These are phyloP conservation scores for Nomada goodeniana DNA, from an alignment of 2,888 invertebrate genomes.

Conservation along the genomic window DNA sequence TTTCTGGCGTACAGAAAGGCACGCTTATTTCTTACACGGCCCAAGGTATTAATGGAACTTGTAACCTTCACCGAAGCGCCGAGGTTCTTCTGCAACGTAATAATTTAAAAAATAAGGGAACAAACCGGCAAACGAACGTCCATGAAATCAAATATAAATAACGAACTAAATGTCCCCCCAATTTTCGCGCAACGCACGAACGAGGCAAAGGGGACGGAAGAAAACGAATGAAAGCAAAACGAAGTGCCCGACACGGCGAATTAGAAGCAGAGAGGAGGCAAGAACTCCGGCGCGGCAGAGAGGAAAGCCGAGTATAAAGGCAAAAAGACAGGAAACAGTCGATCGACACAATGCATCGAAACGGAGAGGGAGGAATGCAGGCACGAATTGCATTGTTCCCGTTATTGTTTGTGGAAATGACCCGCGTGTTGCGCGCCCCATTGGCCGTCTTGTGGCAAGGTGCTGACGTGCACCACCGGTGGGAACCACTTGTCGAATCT, in stretches of 20 bases:
- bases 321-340: conserved; percentile 14
- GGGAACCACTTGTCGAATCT: conserved; percentile 83
- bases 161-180: too few species aligned
- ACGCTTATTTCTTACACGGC: too few species aligned
- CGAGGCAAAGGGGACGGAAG: background rate
- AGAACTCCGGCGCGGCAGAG: background rate
- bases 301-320: background rate
- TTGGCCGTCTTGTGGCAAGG: conserved; percentile 61
- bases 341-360: background rate
- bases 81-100: too few species aligned
- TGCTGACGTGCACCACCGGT: conserved; percentile 73
- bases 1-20: too few species aligned
- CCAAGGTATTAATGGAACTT: too few species aligned
- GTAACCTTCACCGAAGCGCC: too few species aligned
- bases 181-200: background rate
- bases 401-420: conserved; percentile 63
- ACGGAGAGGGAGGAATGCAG: conserved; percentile 18
- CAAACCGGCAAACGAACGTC: too few species aligned
- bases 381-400: conserved; percentile 52
- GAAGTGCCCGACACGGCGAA: background rate
- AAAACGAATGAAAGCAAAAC: background rate
- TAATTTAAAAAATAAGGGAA: too few species aligned
- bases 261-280: background rate
- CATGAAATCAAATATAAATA: too few species aligned
- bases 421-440: conserved; percentile 58